Conservation (phyloP, 2,888 invertebrate species). For the Polietes domitor region DNA sequence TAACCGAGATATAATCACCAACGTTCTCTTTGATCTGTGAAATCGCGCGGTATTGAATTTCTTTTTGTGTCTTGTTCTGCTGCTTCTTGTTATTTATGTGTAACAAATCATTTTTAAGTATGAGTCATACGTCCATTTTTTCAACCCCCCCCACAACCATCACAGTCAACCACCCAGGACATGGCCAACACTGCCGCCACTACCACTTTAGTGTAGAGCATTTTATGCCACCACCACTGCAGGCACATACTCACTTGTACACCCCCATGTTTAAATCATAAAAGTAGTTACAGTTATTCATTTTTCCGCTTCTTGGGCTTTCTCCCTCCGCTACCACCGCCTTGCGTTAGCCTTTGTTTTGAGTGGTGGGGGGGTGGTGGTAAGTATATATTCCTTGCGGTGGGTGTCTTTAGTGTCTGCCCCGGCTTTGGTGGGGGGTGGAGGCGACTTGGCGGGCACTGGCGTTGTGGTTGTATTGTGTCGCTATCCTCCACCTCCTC, state of each 20-base stretch:
- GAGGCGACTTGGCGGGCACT: no score
- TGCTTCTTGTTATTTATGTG: conserved; percentile 38
- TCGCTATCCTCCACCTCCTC: background rate
- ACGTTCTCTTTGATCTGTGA: background rate
- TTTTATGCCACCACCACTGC: conserved; percentile 8
- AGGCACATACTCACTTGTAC: background rate
- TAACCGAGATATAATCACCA: background rate
- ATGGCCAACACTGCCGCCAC: background rate
- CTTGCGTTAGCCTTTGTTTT: background rate
- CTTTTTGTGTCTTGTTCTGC: conserved; percentile 4
- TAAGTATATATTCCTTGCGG: conserved; percentile 35
- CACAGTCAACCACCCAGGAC: background rate
- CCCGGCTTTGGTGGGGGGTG: background rate
- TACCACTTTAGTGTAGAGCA: background rate
- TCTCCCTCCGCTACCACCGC: background rate
- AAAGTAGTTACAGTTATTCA: conserved; percentile 47
- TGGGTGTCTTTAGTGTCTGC: background rate
- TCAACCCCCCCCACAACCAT: conserved; percentile 38
- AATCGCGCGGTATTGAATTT: conserved; percentile 47
- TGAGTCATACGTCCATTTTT: conserved; percentile 55
- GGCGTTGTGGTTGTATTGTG: conserved; percentile 16
- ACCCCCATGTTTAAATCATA: conserved; percentile 51
- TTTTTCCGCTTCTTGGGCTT: conserved; percentile 12
- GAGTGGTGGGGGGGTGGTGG: background rate
- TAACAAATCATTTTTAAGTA: conserved; percentile 55